phyloP scores from a whole-genome alignment of 2,113 vertebrate species.

The Triplophysa rosa region DNA sequence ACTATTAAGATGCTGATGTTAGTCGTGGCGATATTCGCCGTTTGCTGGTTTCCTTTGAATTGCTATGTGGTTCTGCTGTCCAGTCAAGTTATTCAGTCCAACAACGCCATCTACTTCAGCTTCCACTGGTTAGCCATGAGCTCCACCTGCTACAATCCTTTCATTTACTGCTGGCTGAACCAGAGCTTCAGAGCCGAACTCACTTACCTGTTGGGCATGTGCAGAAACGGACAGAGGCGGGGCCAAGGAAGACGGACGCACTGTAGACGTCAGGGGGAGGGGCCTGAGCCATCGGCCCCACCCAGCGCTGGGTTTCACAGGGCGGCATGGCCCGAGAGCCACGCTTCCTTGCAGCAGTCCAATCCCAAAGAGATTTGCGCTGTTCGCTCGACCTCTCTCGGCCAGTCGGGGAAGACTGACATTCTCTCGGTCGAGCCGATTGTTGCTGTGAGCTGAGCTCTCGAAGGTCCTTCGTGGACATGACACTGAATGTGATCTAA shows the following conservation, averaged over 20 bases:
- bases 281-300: constrained; percentile 38
- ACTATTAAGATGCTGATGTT: constrained; percentile 92
- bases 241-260: constrained; percentile 44
- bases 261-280: constrained; percentile 26
- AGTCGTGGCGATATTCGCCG: constrained; percentile 86
- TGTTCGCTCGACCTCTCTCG: constrained; percentile 69
- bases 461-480: not conserved
- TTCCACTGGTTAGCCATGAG: constrained; percentile 97
- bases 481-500: no score
- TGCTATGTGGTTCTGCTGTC: constrained; percentile 91
- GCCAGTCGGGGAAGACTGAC: constrained; percentile 78
- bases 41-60: constrained; percentile 96
- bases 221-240: constrained; percentile 62
- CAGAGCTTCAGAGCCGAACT: constrained; percentile 87
- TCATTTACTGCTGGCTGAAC: constrained; percentile 96
- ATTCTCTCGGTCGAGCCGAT: constrained; percentile 82
- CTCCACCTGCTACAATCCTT: constrained; percentile 96
- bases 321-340: constrained; percentile 71
- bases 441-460: constrained; percentile 73
- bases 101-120: constrained; percentile 86
- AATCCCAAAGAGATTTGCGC: constrained; percentile 65
- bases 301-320: constrained; percentile 54
- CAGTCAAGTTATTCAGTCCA: constrained; percentile 85
- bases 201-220: constrained; percentile 80
- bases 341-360: constrained; percentile 40